Conservation (phyloP, 2,113 vertebrate genomes). For the Amblyopsis rosae region DNA sequence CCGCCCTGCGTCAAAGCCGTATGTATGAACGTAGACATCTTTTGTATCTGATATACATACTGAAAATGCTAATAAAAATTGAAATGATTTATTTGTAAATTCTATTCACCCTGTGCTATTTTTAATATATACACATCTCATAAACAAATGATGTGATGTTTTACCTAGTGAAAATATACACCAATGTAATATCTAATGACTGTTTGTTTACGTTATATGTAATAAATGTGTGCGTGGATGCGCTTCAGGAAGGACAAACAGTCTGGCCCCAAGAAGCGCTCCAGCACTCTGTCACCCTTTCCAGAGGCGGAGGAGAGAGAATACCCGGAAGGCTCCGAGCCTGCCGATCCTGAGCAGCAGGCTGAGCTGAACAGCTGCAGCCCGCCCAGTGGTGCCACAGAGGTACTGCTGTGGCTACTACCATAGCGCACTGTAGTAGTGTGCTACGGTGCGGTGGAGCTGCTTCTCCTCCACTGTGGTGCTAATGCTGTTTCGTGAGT, state of each 20-base stretch:
- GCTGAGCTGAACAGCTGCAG: background rate
- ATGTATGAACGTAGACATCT: conserved; percentile 19
- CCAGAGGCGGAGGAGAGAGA: conserved; percentile 77
- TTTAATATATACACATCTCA: too few species aligned
- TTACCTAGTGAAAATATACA: too few species aligned
- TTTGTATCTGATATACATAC: background rate
- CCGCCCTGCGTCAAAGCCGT: conserved; percentile 45
- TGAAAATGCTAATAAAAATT: too few species aligned
- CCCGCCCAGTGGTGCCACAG: conserved; percentile 31
- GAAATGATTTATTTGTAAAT: too few species aligned
- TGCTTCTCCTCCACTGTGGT: background rate
- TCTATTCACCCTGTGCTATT: too few species aligned
- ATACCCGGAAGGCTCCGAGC: conserved; percentile 26
- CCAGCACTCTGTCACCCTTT: conserved; percentile 62
- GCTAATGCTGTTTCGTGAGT: too few species aligned
- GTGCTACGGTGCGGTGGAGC: background rate
- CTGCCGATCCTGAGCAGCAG: conserved; percentile 28
- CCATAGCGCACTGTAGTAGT: too few species aligned
- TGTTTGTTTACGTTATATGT: background rate
- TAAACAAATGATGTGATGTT: too few species aligned
- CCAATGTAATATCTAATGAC: background rate
- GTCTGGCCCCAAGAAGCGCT: conserved; percentile 58
- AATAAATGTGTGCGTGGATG: conserved; percentile 21
- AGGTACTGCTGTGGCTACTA: conserved; percentile 62
- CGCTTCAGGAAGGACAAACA: conserved; percentile 64